A percentile compares a stretch with the other conserved stretches of the same genome.
Conservation (phyloP, 2,797 vertebrate species). For the Pseudomugil tenellus region DNA sequence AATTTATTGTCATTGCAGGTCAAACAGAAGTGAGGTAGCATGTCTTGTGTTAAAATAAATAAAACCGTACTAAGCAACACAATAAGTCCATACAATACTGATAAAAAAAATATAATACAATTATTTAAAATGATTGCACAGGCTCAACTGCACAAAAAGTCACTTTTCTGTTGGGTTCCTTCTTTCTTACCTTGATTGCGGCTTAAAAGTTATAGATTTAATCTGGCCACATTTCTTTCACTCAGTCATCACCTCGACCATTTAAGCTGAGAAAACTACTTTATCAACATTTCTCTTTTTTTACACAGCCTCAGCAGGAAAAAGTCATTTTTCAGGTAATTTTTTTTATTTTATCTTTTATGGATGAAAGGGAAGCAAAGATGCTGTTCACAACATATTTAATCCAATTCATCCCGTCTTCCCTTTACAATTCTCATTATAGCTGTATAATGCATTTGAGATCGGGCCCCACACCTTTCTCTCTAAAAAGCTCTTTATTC, state of each 20-base stretch:
- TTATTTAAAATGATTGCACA: no score
- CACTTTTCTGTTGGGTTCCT: background rate
- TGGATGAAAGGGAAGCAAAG: constrained; percentile 71
- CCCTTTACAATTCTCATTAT: constrained; percentile 75
- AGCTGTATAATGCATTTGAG: constrained; percentile 75
- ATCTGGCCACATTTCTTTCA: background rate
- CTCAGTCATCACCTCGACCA: constrained; percentile 13
- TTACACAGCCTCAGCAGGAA: constrained; percentile 19
- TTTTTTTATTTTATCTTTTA: constrained; percentile 38
- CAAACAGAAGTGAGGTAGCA: background rate
- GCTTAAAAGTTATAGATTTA: background rate
- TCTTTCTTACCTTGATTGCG: background rate
- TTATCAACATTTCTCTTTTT: constrained; percentile 54
- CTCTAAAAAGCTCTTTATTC: constrained; percentile 76
- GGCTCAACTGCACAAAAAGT: no score
- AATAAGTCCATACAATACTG: no score
- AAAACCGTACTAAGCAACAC: no score
- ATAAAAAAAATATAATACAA: no score
- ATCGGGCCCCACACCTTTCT: constrained; percentile 58
- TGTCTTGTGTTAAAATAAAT: no score
- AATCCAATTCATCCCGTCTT: constrained; percentile 63
- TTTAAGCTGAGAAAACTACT: constrained; percentile 32
- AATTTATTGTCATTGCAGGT: no score
- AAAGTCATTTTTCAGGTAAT: constrained; percentile 48
- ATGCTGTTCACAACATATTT: constrained; percentile 64